Evolutionary conservation across 2,797 vertebrate species (phyloP).

Genomic region (Molossus molossus): DNA sequence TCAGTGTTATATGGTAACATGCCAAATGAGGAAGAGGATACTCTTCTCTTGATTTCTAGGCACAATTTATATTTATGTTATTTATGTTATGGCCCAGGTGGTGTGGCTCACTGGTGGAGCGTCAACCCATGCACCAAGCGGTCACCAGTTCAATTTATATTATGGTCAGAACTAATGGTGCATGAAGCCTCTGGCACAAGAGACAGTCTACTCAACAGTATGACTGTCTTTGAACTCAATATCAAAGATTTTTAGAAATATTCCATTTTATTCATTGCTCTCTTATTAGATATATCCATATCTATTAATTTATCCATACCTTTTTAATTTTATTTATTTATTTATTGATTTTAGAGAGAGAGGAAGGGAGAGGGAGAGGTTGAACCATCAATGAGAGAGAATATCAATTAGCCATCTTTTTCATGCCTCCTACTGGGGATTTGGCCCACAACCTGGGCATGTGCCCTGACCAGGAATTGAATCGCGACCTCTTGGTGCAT

Average conservation of each 20-base stretch:
- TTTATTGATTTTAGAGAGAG: no score
- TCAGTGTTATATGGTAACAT: background rate
- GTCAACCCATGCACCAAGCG: no score
- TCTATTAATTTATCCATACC: slow-evolving; percentile 39
- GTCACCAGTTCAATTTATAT: background rate
- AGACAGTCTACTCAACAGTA: background rate
- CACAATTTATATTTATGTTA: background rate
- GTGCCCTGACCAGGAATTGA: no score
- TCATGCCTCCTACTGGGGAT: no score
- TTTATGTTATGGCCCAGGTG: no score
- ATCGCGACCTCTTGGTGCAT: no score
- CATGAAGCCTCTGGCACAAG: background rate
- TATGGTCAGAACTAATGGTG: slow-evolving; percentile 5
- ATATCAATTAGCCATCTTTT: no score
- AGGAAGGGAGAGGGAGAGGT: no score
- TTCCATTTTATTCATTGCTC: slow-evolving; percentile 2
- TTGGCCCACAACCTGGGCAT: no score
- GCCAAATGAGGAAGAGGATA: background rate
- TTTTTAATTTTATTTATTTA: background rate
- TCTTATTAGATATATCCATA: slow-evolving; percentile 56
- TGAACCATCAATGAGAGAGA: no score
- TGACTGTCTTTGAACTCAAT: background rate
- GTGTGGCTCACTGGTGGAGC: no score
- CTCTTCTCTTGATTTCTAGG: slow-evolving; percentile 15
- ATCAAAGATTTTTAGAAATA: slow-evolving; percentile 26